A percentile compares a stretch with the other conserved stretches of the same genome.
These are phyloP conservation scores for Magallana ariakensis DNA, from an alignment of 1,140 invertebrate genomes.

Conservation along the genomic window DNA sequence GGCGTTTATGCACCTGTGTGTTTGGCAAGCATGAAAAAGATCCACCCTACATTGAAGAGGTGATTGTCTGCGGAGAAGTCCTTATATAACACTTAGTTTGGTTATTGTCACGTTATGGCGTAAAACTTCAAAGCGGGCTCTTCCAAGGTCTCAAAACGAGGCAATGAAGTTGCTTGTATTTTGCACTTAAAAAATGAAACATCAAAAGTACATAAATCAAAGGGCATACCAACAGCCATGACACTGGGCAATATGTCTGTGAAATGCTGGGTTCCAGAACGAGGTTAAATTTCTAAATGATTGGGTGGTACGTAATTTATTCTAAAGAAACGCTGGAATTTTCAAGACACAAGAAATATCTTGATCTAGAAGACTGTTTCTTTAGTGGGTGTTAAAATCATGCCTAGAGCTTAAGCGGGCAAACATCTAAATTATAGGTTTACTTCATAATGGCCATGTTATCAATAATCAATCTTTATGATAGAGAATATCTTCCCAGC, in stretches of 20 bases:
- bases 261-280: slow-evolving; percentile 15
- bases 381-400: slow-evolving; percentile 14
- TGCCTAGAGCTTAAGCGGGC: background rate
- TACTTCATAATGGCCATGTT: slow-evolving; percentile 4
- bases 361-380: background rate
- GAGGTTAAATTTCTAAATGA: slow-evolving; percentile 28
- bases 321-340: slow-evolving; percentile 25
- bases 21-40: background rate
- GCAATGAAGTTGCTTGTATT: slow-evolving; percentile 19
- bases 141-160: background rate
- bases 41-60: background rate
- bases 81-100: slow-evolving; percentile 12
- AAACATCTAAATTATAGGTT: slow-evolving; percentile 32
- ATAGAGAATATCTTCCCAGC: background rate
- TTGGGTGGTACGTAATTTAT: slow-evolving; percentile 21
- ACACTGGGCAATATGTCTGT: slow-evolving; percentile 1
- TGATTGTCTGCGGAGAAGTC: background rate
- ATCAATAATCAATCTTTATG: background rate
- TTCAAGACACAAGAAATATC: background rate
- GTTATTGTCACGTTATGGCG: background rate
- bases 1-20: slow-evolving; percentile 1
- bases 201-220: slow-evolving; percentile 37
- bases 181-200: slow-evolving; percentile 34
- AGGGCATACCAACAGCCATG: slow-evolving; percentile 6
- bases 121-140: background rate